These are phyloP conservation scores for Rhineura floridana DNA, from an alignment of 2,113 vertebrate genomes.

Conservation along the genomic window DNA sequence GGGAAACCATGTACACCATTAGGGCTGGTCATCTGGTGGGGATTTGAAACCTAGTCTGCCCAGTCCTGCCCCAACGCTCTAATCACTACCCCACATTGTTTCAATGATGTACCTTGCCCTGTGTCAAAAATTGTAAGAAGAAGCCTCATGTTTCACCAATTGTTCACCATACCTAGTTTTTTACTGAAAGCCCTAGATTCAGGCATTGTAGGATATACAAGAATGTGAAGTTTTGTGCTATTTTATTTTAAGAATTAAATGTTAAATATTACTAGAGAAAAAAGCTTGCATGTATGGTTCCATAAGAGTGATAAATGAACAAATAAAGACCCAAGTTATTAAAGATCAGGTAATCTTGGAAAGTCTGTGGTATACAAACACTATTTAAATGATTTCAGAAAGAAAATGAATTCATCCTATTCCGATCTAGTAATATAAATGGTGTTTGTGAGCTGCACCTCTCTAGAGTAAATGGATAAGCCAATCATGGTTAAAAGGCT, in stretches of 20 bases:
- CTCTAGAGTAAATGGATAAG: not conserved
- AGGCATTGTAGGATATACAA: not conserved
- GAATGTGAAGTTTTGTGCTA: not conserved
- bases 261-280: not conserved
- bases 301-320: not conserved
- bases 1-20: not conserved
- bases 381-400: not conserved
- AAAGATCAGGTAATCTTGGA: not conserved
- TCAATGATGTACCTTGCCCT: not conserved
- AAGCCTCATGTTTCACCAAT: not conserved
- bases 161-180: not conserved
- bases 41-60: not conserved
- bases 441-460: not conserved
- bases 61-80: too few relatives aligned
- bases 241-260: not conserved
- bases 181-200: not conserved
- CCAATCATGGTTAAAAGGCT: rapidly evolving
- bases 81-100: too few relatives aligned
- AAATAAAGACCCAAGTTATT: not conserved
- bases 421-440: not conserved
- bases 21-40: too few relatives aligned
- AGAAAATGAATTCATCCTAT: not conserved
- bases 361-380: not conserved
- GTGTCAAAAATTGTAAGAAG: not conserved
- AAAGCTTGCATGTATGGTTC: not conserved